phyloP scores from a whole-genome alignment of 2,113 vertebrate genomes.

The Lepus americanus region DNA sequence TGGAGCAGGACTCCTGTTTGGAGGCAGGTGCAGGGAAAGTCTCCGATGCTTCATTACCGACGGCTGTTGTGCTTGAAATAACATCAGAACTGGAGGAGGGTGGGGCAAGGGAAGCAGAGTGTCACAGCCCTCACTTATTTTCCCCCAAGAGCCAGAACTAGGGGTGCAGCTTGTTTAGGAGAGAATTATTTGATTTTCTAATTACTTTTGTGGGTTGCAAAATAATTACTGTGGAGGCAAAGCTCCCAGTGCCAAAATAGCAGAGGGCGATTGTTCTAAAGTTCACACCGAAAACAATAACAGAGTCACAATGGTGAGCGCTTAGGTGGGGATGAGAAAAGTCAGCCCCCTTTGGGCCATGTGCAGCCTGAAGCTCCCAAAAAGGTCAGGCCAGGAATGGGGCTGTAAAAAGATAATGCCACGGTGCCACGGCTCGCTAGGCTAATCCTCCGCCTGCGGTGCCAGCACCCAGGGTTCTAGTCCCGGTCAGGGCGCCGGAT shows the following conservation, averaged over 20 bases:
- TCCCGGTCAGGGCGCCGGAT: too few relatives aligned
- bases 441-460: too few relatives aligned
- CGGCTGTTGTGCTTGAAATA: constrained; percentile 28
- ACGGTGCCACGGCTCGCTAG: too few relatives aligned
- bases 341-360: background rate
- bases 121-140: background rate
- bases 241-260: constrained; percentile 79
- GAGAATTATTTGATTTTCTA: constrained; percentile 85
- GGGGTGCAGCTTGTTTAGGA: constrained; percentile 76
- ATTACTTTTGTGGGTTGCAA: constrained; percentile 84
- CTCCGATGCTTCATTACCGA: background rate
- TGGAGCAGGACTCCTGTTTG: background rate
- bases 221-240: constrained; percentile 81
- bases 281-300: constrained; percentile 62
- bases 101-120: background rate
- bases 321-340: constrained; percentile 68
- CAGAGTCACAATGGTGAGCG: constrained; percentile 44
- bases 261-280: constrained; percentile 78
- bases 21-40: constrained; percentile 41
- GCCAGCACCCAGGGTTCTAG: too few relatives aligned
- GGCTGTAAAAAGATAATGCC: background rate
- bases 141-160: constrained; percentile 60
- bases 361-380: background rate
- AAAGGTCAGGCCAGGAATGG: constrained; percentile 49
- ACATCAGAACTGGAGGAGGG: constrained; percentile 44